Evolutionary conservation across 1,140 invertebrate species (phyloP).

Genomic region (Brachionus sp.): DNA sequence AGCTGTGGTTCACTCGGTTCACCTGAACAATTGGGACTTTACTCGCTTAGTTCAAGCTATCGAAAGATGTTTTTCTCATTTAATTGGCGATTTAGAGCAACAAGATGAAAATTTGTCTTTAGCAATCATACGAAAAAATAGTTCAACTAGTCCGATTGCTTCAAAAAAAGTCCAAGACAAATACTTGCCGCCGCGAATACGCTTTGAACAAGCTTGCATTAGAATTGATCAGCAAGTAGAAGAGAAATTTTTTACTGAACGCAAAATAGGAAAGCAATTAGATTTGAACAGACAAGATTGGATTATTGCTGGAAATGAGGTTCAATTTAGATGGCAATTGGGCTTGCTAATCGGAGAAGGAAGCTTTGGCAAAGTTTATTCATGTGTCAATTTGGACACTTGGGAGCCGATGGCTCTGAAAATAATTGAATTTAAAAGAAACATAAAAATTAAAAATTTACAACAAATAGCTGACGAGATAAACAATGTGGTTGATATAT

Average conservation of each 20-base stretch:
- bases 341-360: conserved; percentile 37
- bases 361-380: conserved; percentile 45
- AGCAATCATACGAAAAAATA: background rate
- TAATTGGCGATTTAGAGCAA: background rate
- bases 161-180: background rate
- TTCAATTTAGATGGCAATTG: conserved; percentile 44
- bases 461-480: conserved; percentile 23
- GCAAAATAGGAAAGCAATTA: background rate
- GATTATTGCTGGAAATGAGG: conserved; percentile 8
- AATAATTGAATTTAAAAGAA: background rate
- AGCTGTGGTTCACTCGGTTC: background rate
- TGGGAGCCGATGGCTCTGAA: conserved; percentile 11
- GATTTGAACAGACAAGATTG: background rate
- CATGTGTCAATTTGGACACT: conserved; percentile 37
- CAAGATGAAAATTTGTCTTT: background rate
- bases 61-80: conserved; percentile 11
- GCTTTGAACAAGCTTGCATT: background rate
- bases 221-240: background rate
- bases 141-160: background rate
- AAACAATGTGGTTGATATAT: conserved; percentile 33
- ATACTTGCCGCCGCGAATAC: background rate
- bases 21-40: background rate
- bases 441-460: background rate
- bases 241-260: background rate
- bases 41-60: background rate